Evolutionary conservation across 2,888 invertebrate species (phyloP), one percentile per base, ranked within the genome.

Genomic region (Helicoverpa assulta): DNA sequence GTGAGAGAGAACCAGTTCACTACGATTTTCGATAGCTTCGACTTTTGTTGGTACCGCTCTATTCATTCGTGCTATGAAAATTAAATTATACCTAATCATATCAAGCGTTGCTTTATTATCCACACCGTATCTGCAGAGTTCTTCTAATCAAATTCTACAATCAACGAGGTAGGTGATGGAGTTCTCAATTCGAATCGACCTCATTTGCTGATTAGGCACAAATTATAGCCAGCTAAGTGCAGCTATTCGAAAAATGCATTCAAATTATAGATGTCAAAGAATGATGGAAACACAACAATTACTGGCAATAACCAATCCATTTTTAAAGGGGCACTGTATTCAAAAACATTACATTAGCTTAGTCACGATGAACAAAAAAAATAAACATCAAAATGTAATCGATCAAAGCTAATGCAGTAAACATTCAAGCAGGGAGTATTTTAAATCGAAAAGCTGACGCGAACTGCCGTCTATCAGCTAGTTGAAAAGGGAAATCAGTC

Each of bases 401-500:
- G 84, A 85, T 87, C 82, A 86, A 85, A 79, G 79, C 85, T 92
- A 91, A 90, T 90, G 89, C 87, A 88, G 91, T 86, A 89, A 91
- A 89, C 88, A 88, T 78, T 81, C 77, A 73, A 81, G 80, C 82
- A 80, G 85, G 79, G 81, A 82, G 88, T 89, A 89, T 92, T 93
- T 93, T 92, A 92, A 93, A 92, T 91, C 90, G 91, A 90, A 90
- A 90, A 89, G 81, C 82, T 83, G 75, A 70, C 81, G 89, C 90
- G 86, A 86, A 86, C 85, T 88, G 88, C 85, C 92, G 91, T 90
- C 93, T 91, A 91, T 90, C 92, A 92, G 88, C 92, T 92, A 94
- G 94, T 95, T 93, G 91, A 91, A 91, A 93, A 90, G 93, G 95
- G 95, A 95, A 95, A 95, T 95, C 93, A 95, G 94, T 95, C 94